Evolutionary conservation across 2,797 vertebrate genomes (phyloP).

Genomic region (Trematomus bernacchii): DNA sequence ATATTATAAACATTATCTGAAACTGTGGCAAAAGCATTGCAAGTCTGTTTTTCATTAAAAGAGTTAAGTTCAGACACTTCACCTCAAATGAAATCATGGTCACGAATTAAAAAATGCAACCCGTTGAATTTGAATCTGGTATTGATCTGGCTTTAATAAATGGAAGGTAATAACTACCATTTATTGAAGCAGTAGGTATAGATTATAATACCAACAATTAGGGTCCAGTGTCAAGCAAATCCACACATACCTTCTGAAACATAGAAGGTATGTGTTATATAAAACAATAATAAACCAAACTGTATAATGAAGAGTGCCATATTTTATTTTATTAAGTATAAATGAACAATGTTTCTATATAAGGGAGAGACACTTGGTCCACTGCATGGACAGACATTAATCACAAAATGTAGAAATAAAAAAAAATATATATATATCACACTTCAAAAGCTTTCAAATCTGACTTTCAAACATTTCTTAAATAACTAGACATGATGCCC

Average conservation of each 20-base stretch:
- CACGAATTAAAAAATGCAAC: background rate
- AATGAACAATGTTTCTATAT: background rate
- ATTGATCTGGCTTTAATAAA: background rate
- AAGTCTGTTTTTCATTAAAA: background rate
- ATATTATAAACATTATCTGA: background rate
- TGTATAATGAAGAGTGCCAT: background rate
- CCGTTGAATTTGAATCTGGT: background rate
- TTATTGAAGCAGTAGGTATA: background rate
- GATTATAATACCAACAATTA: too few species aligned
- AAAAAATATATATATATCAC: background rate
- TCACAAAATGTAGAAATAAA: background rate
- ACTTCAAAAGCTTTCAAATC: background rate
- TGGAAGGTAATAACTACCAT: background rate
- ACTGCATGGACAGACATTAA: background rate
- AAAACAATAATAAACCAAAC: background rate
- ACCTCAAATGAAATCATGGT: background rate
- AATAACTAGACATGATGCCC: background rate
- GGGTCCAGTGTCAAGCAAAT: background rate
- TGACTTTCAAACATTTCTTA: background rate
- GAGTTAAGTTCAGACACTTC: background rate
- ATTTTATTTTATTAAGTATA: conserved; percentile 7
- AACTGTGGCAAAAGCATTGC: background rate
- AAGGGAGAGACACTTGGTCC: background rate
- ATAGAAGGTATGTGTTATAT: background rate
- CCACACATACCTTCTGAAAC: background rate